Base-by-base conservation (phyloP, 1,140 invertebrate genomes). In the Orussus abietinus region DNA sequence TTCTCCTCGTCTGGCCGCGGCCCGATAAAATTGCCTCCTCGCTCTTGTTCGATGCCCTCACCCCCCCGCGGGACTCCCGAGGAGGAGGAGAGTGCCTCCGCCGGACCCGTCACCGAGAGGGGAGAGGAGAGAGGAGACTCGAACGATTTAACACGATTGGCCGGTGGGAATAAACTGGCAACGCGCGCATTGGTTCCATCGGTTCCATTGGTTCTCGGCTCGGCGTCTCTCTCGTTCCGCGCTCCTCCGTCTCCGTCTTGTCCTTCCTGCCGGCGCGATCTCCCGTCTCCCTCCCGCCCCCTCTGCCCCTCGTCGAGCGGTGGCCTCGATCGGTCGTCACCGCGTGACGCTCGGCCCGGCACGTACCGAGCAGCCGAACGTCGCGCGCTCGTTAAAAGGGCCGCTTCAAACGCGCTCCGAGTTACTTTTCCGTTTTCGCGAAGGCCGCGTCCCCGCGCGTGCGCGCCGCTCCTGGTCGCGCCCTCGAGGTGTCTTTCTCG, bases 121-220 rank as follows among this genome's bases (percentile, higher is more conserved):
- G 7, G 18, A 42, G 19, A 20, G 10, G 26, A 32, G 47, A 50
- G 57, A 51, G 49, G 47, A 50, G 55, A 49, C 59, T 47, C 53
- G 62, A 62, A 59, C 69, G 64, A 69, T 72, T 71, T 69, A 69
- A 69, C 66, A 66, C 65, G 66, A 72, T 72, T 70, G 69, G 69
- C 67, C 65, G 60, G 45, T 62, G 59, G 55, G 66, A 66, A 70
- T 70, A 69, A 65, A 70, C 60, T 66, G 59, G 64, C 62, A 61
- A 62, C 64, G 61, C 59, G 59, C 64, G 62, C 63, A 69, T 68
- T 68, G 67, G 67, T 63, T 66, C 64, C 59, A 72, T 72, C 59
- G 65, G 57, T 60, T 67, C 63, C 61, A 70, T 72, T 72, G 69
- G 67, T 66, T 60, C 57, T 50, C 45, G 20, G 6, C 6, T n/a